Evolutionary conservation across 2,888 invertebrate genomes (phyloP).

Genomic region (Drosophila mercatorum): DNA sequence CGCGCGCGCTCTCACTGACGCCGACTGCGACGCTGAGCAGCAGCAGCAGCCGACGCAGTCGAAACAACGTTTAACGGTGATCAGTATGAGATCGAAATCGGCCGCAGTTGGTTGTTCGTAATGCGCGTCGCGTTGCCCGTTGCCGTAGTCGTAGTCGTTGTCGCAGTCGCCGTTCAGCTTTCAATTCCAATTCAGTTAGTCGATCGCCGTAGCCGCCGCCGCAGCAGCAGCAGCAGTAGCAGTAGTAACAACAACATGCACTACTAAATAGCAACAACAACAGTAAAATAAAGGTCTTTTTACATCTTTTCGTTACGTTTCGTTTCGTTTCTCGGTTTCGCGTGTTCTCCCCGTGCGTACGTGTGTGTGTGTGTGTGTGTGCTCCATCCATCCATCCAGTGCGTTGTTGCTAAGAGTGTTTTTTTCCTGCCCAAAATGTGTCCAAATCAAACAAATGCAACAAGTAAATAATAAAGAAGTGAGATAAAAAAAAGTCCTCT

Average conservation of each 20-base stretch:
- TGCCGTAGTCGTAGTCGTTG: conserved; percentile 57
- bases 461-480: conserved; percentile 48
- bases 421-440: conserved; percentile 28
- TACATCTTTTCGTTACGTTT: conserved; percentile 55
- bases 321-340: conserved; percentile 45
- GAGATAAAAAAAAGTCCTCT: conserved; percentile 25
- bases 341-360: conserved; percentile 7
- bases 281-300: conserved; percentile 34
- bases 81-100: conserved; percentile 77
- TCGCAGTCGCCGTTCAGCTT: conserved; percentile 59
- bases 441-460: conserved; percentile 53
- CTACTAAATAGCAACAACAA: conserved; percentile 21
- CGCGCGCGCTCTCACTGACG: conserved; percentile 52
- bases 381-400: conserved; percentile 20
- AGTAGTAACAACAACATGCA: conserved; percentile 51
- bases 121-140: conserved; percentile 46
- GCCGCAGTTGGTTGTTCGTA: conserved; percentile 67
- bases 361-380: conserved; percentile 4
- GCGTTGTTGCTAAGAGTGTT: conserved; percentile 27
- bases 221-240: conserved; percentile 26
- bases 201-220: conserved; percentile 35
- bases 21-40: conserved; percentile 40
- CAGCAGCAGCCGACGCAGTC: conserved; percentile 47
- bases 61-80: conserved; percentile 63
- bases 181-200: conserved; percentile 63